Conservation (phyloP, 1,140 invertebrate species). For the Sitodiplosis mosellana region DNA sequence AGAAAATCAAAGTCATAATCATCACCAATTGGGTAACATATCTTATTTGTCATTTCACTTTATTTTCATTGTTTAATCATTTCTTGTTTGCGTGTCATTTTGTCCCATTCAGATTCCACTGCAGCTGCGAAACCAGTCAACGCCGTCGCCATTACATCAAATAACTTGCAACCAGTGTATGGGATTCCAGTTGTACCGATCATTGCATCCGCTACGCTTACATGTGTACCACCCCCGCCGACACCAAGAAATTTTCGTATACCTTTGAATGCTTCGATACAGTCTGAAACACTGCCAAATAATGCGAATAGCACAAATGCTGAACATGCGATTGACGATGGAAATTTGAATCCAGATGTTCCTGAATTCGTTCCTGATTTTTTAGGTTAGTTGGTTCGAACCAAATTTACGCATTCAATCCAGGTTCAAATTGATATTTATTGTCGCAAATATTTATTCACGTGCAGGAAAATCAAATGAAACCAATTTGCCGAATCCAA, state of each 20-base stretch:
- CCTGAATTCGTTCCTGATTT: slow-evolving; percentile 57
- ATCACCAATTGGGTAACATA: too few species aligned
- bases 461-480: too few species aligned
- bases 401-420: too few species aligned
- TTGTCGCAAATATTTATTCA: too few species aligned
- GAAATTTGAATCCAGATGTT: slow-evolving; percentile 57
- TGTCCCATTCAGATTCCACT: too few species aligned
- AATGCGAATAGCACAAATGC: slow-evolving; percentile 3
- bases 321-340: slow-evolving; percentile 24
- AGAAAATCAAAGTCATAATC: not conserved
- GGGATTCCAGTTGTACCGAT: slow-evolving; percentile 22
- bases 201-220: slow-evolving; percentile 35
- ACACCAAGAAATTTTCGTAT: slow-evolving; percentile 31
- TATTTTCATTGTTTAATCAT: too few species aligned
- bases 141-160: not conserved
- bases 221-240: slow-evolving; percentile 43
- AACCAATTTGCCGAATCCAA: too few species aligned
- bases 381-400: too few species aligned
- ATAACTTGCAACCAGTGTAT: slow-evolving; percentile 4
- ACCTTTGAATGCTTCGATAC: not conserved
- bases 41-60: too few species aligned
- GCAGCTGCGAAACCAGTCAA: not conserved
- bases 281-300: not conserved
- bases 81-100: too few species aligned
- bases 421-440: not conserved